Conservation (phyloP, 1,140 invertebrate species). For the Drosophila sp. region DNA sequence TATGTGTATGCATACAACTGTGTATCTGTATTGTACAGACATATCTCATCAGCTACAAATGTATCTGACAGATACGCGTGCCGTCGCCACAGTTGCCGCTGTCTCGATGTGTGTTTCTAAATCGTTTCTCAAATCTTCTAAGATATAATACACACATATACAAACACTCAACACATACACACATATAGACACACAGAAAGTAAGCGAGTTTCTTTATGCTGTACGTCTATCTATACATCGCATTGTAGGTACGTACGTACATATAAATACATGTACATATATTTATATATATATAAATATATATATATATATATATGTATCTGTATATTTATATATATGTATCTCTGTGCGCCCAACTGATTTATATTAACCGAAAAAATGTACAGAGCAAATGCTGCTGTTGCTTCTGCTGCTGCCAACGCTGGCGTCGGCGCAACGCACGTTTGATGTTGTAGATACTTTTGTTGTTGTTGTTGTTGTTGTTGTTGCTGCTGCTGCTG, state of each 20-base stretch:
- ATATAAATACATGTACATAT: slow-evolving; percentile 24
- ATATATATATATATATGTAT: slow-evolving; percentile 4
- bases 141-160: slow-evolving; percentile 38
- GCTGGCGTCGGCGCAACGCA: slow-evolving; percentile 59
- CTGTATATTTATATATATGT: slow-evolving; percentile 2
- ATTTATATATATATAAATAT: slow-evolving; percentile 18
- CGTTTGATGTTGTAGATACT: slow-evolving; percentile 81
- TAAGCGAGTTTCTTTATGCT: slow-evolving; percentile 50
- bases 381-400: slow-evolving; percentile 55
- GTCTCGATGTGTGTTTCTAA: slow-evolving; percentile 27
- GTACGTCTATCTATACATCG: slow-evolving; percentile 45
- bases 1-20: not conserved
- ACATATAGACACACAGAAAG: slow-evolving; percentile 12
- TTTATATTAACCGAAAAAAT: slow-evolving; percentile 80
- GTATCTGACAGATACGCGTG: slow-evolving; percentile 75
- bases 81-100: slow-evolving; percentile 19
- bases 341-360: slow-evolving; percentile 58
- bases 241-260: slow-evolving; percentile 32
- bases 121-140: slow-evolving; percentile 50
- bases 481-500: slow-evolving; percentile 45
- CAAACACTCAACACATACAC: slow-evolving; percentile 3
- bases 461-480: slow-evolving; percentile 39
- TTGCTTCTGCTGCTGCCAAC: slow-evolving; percentile 14
- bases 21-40: not conserved
- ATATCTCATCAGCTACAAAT: slow-evolving; percentile 35